Conservation (phyloP, 2,888 invertebrate species). For the Hirtodrosophila cameraria region DNA sequence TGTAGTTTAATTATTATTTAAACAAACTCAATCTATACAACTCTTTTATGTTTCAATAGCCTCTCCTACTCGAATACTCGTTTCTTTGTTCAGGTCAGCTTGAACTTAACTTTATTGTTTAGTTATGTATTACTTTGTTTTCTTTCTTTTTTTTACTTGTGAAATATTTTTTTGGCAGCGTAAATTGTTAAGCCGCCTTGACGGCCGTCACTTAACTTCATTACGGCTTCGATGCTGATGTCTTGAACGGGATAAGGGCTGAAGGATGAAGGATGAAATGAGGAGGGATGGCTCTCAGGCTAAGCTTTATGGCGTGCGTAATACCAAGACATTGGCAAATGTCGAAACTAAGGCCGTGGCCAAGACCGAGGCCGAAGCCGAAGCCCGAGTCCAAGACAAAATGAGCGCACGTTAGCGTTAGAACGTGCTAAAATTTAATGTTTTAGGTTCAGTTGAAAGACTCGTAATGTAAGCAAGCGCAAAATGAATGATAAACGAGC, state of each 20-base stretch:
- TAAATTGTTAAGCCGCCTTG: slow-evolving; percentile 71
- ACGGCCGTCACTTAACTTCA: slow-evolving; percentile 75
- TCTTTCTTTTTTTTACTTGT: slow-evolving; percentile 19
- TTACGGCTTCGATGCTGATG: slow-evolving; percentile 60
- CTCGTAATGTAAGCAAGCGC: slow-evolving; percentile 72
- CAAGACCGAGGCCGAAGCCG: slow-evolving; percentile 1
- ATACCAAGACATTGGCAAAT: slow-evolving; percentile 61
- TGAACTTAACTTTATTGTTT: slow-evolving; percentile 65
- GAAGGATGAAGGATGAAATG: neutral
- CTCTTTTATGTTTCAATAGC: slow-evolving; percentile 8
- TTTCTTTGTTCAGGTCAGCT: slow-evolving; percentile 5
- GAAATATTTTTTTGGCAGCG: slow-evolving; percentile 40
- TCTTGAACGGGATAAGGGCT: slow-evolving; percentile 17
- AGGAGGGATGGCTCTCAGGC: slow-evolving; percentile 39
- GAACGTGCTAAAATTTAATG: slow-evolving; percentile 81
- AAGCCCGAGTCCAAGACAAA: no score
- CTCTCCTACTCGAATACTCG: slow-evolving; percentile 1
- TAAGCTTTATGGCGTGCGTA: slow-evolving; percentile 81
- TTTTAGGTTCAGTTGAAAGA: slow-evolving; percentile 52
- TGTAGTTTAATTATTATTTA: no score
- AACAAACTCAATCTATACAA: no score
- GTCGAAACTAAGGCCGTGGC: neutral
- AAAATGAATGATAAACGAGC: slow-evolving; percentile 82
- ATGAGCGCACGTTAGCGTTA: slow-evolving; percentile 75
- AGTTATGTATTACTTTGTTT: slow-evolving; percentile 52